phyloP scores from a whole-genome alignment of 2,113 vertebrate species.

The Trematocara macrostoma region DNA sequence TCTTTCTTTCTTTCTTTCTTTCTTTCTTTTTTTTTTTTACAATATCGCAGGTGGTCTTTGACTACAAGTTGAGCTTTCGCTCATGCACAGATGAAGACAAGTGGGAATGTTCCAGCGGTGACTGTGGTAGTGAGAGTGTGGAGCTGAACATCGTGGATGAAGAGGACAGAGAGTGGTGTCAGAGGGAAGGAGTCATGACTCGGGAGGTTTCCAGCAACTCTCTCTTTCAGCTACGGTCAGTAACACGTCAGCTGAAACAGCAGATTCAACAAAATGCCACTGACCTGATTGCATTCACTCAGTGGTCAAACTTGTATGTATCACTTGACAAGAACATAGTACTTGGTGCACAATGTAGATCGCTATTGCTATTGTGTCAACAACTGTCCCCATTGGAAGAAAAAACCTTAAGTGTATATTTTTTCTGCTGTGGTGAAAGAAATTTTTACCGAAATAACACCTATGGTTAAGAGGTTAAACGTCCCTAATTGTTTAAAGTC shows the following conservation, averaged over 20 bases:
- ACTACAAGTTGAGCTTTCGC: background rate
- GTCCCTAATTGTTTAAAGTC: background rate
- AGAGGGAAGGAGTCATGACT: background rate
- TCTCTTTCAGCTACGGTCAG: background rate
- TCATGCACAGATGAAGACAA: background rate
- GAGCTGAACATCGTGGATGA: background rate
- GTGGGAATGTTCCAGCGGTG: background rate
- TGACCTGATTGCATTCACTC: background rate
- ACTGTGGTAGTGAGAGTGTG: background rate
- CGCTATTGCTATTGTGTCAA: too few species aligned
- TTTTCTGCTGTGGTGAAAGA: background rate
- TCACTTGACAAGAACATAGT: background rate
- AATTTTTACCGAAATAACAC: accelerated
- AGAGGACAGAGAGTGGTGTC: background rate
- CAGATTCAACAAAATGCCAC: background rate
- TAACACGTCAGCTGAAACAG: background rate
- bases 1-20: accelerated
- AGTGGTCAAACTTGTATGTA: background rate
- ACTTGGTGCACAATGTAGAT: background rate
- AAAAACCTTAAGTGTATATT: background rate
- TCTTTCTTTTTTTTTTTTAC: background rate
- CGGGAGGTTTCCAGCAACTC: background rate
- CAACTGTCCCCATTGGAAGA: background rate
- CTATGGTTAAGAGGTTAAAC: background rate
- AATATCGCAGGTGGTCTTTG: background rate